These are phyloP conservation scores for Turnix velox DNA, from an alignment of 2,113 vertebrate genomes.

Conservation along the genomic window DNA sequence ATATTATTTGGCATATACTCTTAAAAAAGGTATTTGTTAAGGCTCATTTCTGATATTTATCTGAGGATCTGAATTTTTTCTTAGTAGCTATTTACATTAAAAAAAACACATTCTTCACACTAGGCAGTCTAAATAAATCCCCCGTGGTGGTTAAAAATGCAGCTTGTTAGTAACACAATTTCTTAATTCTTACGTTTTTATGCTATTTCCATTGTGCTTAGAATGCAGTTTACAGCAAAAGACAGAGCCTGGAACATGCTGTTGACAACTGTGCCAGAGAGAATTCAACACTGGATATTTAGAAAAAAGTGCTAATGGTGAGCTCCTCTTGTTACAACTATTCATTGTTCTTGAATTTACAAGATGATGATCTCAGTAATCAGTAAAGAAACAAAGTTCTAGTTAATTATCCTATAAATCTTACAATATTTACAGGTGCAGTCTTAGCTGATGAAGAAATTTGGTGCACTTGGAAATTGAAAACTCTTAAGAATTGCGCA, in stretches of 20 bases:
- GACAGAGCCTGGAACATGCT: conserved; percentile 14
- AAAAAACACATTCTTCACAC: conserved; percentile 38
- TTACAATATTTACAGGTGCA: background rate
- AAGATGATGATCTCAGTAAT: background rate
- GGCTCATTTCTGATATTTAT: conserved; percentile 21
- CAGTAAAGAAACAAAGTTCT: background rate
- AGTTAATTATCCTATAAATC: background rate
- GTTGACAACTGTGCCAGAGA: background rate
- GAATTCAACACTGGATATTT: conserved; percentile 12
- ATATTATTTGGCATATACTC: background rate
- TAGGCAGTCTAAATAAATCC: conserved; percentile 30
- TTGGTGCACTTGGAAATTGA: background rate
- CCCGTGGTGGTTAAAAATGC: conserved; percentile 15
- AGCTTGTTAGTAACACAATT: conserved; percentile 61
- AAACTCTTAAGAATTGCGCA: background rate
- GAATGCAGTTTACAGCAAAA: conserved; percentile 52
- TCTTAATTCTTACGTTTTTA: conserved; percentile 67
- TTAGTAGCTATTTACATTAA: conserved; percentile 31
- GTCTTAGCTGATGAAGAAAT: background rate
- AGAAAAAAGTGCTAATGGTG: background rate
- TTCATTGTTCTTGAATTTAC: background rate
- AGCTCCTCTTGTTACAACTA: background rate
- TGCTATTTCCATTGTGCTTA: conserved; percentile 73
- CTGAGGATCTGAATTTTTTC: conserved; percentile 14
- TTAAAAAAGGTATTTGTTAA: conserved; percentile 12